Base-by-base conservation (phyloP, 2,888 invertebrate species). In the Boloria selene region DNA sequence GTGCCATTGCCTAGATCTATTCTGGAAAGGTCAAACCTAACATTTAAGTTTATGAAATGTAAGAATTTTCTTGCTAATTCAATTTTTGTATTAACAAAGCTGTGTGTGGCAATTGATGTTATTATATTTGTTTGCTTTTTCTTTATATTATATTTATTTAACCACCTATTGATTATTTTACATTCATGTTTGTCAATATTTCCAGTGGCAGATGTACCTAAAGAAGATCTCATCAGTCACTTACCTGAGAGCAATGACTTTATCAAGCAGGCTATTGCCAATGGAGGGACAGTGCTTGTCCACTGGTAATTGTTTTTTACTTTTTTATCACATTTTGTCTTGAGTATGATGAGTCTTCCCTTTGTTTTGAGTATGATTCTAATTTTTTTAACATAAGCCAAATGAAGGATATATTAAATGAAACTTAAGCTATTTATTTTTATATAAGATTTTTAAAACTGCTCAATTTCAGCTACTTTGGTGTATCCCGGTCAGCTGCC, bases 401-500 rank as follows among this genome's bases (percentile, higher is more conserved):
- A n/a, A 1, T 2, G 47, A 47, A n/a, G 47, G 14, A 22, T 22
- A 22, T 22, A 22, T 1, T 22, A 22, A 22, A 3, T 1, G 22
- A 22, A 22, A 22, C 22, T 22, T 3, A 22, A 22, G 1, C 22
- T 3, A 22, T 31, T 31, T 31, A 1, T 6, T 31, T 31, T 31
- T 22, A 22, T n/a, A 26, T 26, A 31, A 31, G 7, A 5, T 31
- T 6, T 31, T 31, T 31, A 31, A 31, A 31, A 4, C 7, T 31
- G 3, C 7, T 3, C 3, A 42, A 10, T 49, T 83, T 50, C 83
- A 96, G 96, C 85, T 97, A 97, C 82, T 98, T 96, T 77, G 98
- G 98, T 14, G 96, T 98, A 3, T 98, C 98, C 0, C 94, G 98
- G 62, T 98, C 98, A 82, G 96, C 97, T 0, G 95, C 98, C 0